Evolutionary conservation across 2,888 invertebrate species (phyloP).

Genomic region (Parnassius glacialis): DNA sequence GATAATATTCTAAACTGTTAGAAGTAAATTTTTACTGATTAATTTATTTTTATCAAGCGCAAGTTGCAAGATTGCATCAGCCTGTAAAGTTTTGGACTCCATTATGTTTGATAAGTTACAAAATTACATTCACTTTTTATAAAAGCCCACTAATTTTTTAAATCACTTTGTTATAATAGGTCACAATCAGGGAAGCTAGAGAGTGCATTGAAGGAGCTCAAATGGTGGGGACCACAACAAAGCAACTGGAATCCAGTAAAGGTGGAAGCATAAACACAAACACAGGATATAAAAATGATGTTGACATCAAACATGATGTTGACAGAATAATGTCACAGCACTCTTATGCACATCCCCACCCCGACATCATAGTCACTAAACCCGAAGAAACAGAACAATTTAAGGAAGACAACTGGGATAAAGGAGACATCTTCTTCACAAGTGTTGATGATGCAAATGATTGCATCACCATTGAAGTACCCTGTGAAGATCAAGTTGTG

Average conservation of each 20-base stretch:
- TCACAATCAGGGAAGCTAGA: conserved; percentile 61
- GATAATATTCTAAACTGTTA: too few relatives aligned
- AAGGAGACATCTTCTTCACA: conserved; percentile 85
- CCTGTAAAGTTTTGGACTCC: background rate
- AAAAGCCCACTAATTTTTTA: background rate
- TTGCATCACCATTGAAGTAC: conserved; percentile 87
- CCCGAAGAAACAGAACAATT: conserved; percentile 44
- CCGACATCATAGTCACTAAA: conserved; percentile 41
- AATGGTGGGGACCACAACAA: conserved; percentile 94
- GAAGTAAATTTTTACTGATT: too few relatives aligned
- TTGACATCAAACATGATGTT: conserved; percentile 62
- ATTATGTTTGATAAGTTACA: too few relatives aligned
- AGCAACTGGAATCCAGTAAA: conserved; percentile 91
- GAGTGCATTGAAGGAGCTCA: conserved; percentile 78
- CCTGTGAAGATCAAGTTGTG: conserved; percentile 79
- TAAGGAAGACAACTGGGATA: conserved; percentile 60
- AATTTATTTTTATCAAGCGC: too few relatives aligned
- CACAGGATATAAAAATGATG: conserved; percentile 16
- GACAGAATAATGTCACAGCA: conserved; percentile 75
- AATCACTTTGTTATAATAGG: conserved; percentile 38
- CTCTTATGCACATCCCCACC: conserved; percentile 77
- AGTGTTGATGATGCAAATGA: conserved; percentile 87
- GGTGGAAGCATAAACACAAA: conserved; percentile 64
- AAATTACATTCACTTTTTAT: too few relatives aligned
- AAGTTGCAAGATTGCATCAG: conserved; percentile 5